Evolutionary conservation across 2,888 invertebrate species (phyloP), one percentile per base, ranked within the genome.

Genomic region (Oasisia sp.): DNA sequence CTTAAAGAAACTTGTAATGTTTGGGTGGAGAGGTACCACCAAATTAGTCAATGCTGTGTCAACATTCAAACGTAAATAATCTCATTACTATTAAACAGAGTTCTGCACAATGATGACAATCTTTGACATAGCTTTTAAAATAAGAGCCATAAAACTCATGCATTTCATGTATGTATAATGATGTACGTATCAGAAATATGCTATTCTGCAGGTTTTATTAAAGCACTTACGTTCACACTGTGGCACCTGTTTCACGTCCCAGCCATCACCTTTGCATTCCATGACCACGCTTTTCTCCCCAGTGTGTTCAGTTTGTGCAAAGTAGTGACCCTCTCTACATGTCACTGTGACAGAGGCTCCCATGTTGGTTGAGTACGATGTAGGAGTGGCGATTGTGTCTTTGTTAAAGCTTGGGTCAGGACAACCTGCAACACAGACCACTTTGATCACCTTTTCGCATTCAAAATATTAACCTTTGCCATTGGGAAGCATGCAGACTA

Each of bases 191-290:
- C 14, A 50, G 50, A 12, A 5, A 50, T 50, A 50, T 9, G 50
- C 14, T 50, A 50, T 50, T 50, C 50, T 12, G 2, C 8, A 50
- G 50, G 50, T 27, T 74, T 27, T 27, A 19, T 8, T 74, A 5
- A 74, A 74, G 74, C 74, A 92, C 94, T 92, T 92, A 94, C 94
- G 90, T 89, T 91, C 91, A 89, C 94, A 94, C 91, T 94, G 92
- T 38, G 94, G 94, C n/a, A 92, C 93, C n/a, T 92, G 91, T 7
- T 58, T 32, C 12, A 92, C 58, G 91, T 94, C 93, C 94, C 94
- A 95, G 12, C 95, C 95, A 14, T 93, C 94, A 58, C 89, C 89
- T 92, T 92, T 92, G 93, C 95, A 95, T 8, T 92, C 93, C 44
- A 95, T 91, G 4, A 58, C 74, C 32, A 95, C 93, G 12, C 92